phyloP scores from a whole-genome alignment of 2,888 invertebrate species.

The Caenorhabditis becei region DNA sequence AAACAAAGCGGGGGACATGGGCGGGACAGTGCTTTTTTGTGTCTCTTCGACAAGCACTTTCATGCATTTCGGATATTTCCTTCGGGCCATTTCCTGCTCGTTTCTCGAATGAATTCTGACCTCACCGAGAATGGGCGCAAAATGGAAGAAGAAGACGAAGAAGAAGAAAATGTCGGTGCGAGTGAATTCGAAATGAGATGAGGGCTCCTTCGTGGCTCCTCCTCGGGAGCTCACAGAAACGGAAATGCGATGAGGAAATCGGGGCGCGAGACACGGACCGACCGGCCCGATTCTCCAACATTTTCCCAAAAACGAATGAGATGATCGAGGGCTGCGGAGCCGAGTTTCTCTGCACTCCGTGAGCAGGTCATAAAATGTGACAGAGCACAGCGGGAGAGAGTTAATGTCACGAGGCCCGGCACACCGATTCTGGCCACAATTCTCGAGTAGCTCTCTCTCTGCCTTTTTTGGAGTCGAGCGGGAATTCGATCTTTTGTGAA shows the following conservation, averaged over 20 bases:
- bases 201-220: background rate
- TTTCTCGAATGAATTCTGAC: slow-evolving; percentile 47
- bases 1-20: no score
- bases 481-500: no score
- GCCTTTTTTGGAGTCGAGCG: no score
- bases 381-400: slow-evolving; percentile 9
- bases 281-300: background rate
- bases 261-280: background rate
- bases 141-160: slow-evolving; percentile 1
- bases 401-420: slow-evolving; percentile 18
- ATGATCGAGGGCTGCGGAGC: background rate
- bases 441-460: no score
- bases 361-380: background rate
- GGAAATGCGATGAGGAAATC: slow-evolving; percentile 24
- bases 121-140: slow-evolving; percentile 2
- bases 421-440: background rate
- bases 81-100: slow-evolving; percentile 12
- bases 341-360: background rate
- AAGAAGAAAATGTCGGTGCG: background rate
- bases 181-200: slow-evolving; percentile 5
- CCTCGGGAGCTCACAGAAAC: background rate
- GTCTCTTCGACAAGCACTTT: no score
- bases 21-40: background rate
- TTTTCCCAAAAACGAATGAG: slow-evolving; percentile 1
- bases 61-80: slow-evolving; percentile 40